Evolutionary conservation across 2,888 invertebrate genomes (phyloP), one percentile per base, ranked within the genome.

Genomic region (Torymus texanus): DNA sequence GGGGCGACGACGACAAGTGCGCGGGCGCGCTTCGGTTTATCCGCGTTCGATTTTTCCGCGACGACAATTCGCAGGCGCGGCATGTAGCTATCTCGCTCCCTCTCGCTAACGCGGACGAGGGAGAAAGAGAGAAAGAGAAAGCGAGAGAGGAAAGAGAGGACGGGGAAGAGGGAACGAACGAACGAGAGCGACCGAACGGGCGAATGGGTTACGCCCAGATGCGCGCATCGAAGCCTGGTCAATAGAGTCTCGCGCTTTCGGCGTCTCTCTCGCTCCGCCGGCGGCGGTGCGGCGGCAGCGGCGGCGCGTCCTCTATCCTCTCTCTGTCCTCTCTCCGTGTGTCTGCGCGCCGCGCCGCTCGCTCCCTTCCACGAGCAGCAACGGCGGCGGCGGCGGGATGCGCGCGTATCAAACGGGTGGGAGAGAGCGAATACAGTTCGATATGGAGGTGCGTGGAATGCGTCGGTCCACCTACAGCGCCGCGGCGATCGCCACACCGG

Each of bases 141-240:
- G 78, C 78, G 82, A 83, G 81, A 76, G 81, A 79, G 82, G 78
- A 82, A 80, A 75, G 80, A 78, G 81, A 80, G 81, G 79, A 80
- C 41, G 41, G 80, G 79, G 82, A 83, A 81, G 82, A 83, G 81
- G 76, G 82, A 78, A 82, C 81, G 83, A 82, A 68, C 77, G 84
- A 81, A 77, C 82, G 84, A 84, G 79, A 79, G 41, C 41, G 41
- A 41, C 41, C 82, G 84, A 84, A 82, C 83, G 84, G 86, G 85
- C 87, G 87, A 89, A 89, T 88, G 88, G 90, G 90, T 89, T 89
- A 90, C 90, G 90, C 90, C 90, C 90, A 90, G 90, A 90, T 90
- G 90, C 90, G 90, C 90, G 88, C 90, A 90, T 90, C 90, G 90
- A 90, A 90, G 85, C 85, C 90, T 89, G 90, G 90, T 90, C 90